Base-by-base conservation (phyloP, 1,140 invertebrate genomes). In the Papilio polyxenes region DNA sequence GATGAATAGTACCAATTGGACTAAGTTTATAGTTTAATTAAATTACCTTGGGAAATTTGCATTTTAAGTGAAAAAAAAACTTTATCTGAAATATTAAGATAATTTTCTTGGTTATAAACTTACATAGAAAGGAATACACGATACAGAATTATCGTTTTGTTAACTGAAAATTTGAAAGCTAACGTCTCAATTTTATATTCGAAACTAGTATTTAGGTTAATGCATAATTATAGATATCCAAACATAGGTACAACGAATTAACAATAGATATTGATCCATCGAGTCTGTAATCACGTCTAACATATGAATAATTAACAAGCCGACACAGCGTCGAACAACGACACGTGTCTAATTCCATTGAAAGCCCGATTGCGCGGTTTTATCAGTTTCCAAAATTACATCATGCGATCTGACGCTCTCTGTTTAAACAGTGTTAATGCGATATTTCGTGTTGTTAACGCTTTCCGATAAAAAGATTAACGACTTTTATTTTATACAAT, bases 341-440 rank as follows among this genome's bases (percentile, higher is more conserved):
- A 80, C 78, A 80, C 78, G 78, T 80, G 78, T 80, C 78, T 65
- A 44, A 80, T 80, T 80, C 62, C 59, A 49, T 65, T 62, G 56
- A 44, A 65, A 65, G 31, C 48, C 75, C 48, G 75, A 77, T 44
- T 44, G 78, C 78, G 59, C 17, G 77, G 77, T 62, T 59, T 65
- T 80, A 65, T 65, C 56, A 20, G 78, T 79, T 48, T 23, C 78
- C 78, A 80, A 37, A 79, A 79, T 79, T 80, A 65, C 78, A 65
- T 79, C 15, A 79, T 49, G 49, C 20, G 49, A 77, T 77, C 37
- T 53, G 75, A 77, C 20, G 75, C 75, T 77, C 20, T n/a, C 53
- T 20, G 49, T 3, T 77, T 77, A 77, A 77, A 31, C 23, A 75
- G 75, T 44, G 40, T 53, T 53, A 77, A 53, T 56, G 20, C 20